Evolutionary conservation across 2,797 vertebrate genomes (phyloP).

Genomic region (Lithobates sylvaticus): DNA sequence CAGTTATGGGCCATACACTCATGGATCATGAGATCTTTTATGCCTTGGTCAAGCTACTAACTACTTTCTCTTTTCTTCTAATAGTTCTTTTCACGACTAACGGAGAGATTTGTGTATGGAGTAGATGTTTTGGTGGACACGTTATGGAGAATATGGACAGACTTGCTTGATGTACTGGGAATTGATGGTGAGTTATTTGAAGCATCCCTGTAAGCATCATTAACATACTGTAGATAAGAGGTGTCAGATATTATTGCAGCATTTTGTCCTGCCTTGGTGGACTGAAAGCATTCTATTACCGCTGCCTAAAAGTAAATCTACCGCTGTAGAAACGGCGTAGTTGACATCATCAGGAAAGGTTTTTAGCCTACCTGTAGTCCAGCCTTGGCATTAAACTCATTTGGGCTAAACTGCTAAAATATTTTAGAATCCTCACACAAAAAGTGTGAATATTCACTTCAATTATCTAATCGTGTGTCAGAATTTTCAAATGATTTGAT

Average conservation of each 20-base stretch:
- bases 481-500: too few species aligned
- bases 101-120: slow-evolving; percentile 92
- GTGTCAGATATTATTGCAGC: background rate
- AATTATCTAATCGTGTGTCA: too few species aligned
- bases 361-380: too few species aligned
- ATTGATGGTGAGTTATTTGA: slow-evolving; percentile 87
- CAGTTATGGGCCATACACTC: too few species aligned
- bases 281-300: background rate
- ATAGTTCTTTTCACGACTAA: slow-evolving; percentile 93
- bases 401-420: too few species aligned
- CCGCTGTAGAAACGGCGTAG: too few species aligned
- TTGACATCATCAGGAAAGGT: too few species aligned
- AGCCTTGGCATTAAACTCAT: too few species aligned
- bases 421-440: too few species aligned
- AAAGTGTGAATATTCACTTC: too few species aligned
- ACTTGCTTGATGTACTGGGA: slow-evolving; percentile 93
- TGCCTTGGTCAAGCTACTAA: background rate
- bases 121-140: slow-evolving; percentile 92
- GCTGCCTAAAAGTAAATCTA: background rate
- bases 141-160: slow-evolving; percentile 93
- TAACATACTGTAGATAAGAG: slow-evolving; percentile 9
- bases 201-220: background rate
- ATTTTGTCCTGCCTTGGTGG: background rate
- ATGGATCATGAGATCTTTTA: background rate
- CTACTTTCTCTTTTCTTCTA: background rate